A percentile compares a stretch with the other conserved stretches of the same genome.
Evolutionary conservation across 2,797 vertebrate genomes (phyloP).

Genomic region (Erethizon dorsatum): DNA sequence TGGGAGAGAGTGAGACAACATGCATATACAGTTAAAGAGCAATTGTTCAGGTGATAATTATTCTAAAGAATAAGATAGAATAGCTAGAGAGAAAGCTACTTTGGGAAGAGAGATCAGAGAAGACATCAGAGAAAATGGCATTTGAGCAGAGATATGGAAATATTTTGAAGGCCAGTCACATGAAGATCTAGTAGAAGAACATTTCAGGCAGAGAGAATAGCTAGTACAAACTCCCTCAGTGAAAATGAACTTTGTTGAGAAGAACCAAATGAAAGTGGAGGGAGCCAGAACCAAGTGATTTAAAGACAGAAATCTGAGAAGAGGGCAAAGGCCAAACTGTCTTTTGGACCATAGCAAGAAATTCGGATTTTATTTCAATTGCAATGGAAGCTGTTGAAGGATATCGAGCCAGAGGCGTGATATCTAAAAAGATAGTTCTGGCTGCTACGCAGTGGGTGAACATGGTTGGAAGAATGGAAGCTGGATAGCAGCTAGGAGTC

Average conservation of each 20-base stretch:
- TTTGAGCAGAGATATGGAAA: constrained; percentile 34
- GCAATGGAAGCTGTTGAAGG: not conserved
- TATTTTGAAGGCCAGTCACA: not conserved
- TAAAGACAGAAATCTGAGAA: not conserved
- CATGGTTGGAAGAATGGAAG: not conserved
- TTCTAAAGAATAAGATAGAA: not conserved
- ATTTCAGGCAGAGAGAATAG: not conserved
- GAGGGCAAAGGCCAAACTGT: not conserved
- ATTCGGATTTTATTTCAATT: not conserved
- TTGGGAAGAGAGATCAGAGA: not conserved
- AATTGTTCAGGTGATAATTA: not conserved
- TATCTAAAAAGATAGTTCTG: not conserved
- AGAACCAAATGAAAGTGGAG: not conserved
- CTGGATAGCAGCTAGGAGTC: not conserved
- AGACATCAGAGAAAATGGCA: not conserved
- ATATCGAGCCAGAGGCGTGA: not conserved
- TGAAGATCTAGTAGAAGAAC: not conserved
- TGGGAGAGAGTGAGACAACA: not conserved
- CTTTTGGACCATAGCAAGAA: no score
- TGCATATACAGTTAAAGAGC: not conserved
- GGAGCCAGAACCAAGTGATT: not conserved
- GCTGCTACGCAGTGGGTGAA: not conserved
- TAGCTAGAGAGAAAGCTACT: not conserved
- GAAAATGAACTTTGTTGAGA: not conserved
- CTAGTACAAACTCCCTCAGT: not conserved